Evolutionary conservation across 2,113 vertebrate genomes (phyloP).

Genomic region (Coturnix japonica): DNA sequence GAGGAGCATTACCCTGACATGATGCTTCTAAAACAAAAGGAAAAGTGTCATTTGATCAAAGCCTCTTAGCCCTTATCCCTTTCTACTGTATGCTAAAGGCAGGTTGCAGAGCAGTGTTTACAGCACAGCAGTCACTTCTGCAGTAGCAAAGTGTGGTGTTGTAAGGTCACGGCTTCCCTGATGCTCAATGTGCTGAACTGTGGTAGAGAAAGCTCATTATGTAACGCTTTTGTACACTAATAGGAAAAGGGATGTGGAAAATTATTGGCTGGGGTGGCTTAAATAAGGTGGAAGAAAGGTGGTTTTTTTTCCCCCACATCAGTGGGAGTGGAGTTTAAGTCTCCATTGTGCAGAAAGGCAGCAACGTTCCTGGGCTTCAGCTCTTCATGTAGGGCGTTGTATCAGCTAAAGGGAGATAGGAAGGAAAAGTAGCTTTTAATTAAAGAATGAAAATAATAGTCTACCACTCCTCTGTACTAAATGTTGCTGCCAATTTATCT

Average conservation of each 20-base stretch:
- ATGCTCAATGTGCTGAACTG: neutral
- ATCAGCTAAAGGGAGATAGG: neutral
- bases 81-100: neutral
- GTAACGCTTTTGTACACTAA: neutral
- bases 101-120: neutral
- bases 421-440: neutral
- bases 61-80: conserved; percentile 28
- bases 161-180: neutral
- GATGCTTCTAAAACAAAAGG: conserved; percentile 67
- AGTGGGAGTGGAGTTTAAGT: neutral
- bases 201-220: neutral
- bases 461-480: neutral
- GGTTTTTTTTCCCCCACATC: neutral
- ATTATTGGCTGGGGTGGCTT: neutral
- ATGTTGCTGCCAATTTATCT: neutral
- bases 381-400: neutral
- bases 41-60: conserved; percentile 69
- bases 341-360: neutral
- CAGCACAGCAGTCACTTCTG: neutral
- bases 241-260: neutral
- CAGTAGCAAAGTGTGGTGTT: neutral
- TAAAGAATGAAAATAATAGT: neutral
- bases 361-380: neutral
- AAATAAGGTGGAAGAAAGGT: neutral
- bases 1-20: conserved; percentile 64